These are phyloP conservation scores for Tipula unca DNA, from an alignment of 2,888 invertebrate species.

Conservation along the genomic window DNA sequence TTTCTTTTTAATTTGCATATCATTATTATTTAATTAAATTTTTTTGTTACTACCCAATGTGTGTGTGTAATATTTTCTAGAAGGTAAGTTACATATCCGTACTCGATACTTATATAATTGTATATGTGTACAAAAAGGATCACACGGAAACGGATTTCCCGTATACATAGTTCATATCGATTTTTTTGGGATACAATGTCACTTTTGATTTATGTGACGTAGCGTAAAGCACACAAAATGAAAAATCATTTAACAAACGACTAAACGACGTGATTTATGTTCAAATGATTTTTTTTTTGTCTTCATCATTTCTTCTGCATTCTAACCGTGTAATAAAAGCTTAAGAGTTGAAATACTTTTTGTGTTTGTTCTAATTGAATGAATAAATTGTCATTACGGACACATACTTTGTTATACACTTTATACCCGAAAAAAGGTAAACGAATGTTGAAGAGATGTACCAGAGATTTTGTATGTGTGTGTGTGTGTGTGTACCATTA, in stretches of 20 bases:
- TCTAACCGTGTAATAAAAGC: background rate
- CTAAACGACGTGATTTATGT: background rate
- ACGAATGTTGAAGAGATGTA: background rate
- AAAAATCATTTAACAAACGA: background rate
- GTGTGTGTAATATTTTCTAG: too few species aligned
- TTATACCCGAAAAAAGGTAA: background rate
- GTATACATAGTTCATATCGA: background rate
- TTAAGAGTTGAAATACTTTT: background rate
- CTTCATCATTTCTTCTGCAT: background rate
- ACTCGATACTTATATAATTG: background rate
- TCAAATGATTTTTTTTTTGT: background rate
- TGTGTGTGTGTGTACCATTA: background rate
- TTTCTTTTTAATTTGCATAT: background rate
- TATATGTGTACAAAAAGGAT: background rate
- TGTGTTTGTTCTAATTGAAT: background rate
- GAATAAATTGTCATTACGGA: background rate
- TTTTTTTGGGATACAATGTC: background rate
- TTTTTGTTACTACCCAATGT: background rate
- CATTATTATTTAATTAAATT: background rate
- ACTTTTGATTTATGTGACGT: background rate
- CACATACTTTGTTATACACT: background rate
- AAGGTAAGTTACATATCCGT: background rate
- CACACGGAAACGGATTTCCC: background rate
- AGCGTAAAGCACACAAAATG: background rate
- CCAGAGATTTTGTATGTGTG: background rate